phyloP scores from a whole-genome alignment of 2,113 vertebrate species.

The Micromys minutus region DNA sequence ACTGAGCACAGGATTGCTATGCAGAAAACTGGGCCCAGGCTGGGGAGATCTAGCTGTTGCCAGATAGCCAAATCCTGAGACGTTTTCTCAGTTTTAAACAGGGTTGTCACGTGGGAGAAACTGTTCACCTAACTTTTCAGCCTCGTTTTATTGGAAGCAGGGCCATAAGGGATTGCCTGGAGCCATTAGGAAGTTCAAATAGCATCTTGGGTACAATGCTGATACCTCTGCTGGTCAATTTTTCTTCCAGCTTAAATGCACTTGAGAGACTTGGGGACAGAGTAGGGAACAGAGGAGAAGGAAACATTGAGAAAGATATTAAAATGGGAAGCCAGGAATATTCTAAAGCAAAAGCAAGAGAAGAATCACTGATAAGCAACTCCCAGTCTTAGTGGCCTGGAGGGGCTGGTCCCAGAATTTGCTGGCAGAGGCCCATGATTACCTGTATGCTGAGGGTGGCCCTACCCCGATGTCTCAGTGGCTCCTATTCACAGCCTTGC shows the following conservation, averaged over 20 bases:
- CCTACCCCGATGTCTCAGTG: background rate
- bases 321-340: slow-evolving; percentile 62
- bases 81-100: slow-evolving; percentile 31
- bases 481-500: background rate
- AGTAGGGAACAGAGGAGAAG: slow-evolving; percentile 29
- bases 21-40: background rate
- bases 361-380: no score
- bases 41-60: background rate
- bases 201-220: background rate
- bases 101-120: background rate
- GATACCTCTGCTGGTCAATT: slow-evolving; percentile 41
- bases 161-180: background rate
- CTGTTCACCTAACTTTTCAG: background rate
- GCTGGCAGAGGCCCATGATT: fast-evolving
- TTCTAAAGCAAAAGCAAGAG: slow-evolving; percentile 58
- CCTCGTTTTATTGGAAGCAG: slow-evolving; percentile 59
- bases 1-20: background rate
- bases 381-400: background rate
- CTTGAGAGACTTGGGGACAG: slow-evolving; percentile 43
- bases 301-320: slow-evolving; percentile 64
- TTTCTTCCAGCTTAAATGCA: slow-evolving; percentile 62
- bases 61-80: background rate
- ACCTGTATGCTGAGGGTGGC: background rate
- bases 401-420: background rate
- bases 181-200: slow-evolving; percentile 61